phyloP scores from a whole-genome alignment of 1,140 invertebrate genomes.

The Zophobas atratus region DNA sequence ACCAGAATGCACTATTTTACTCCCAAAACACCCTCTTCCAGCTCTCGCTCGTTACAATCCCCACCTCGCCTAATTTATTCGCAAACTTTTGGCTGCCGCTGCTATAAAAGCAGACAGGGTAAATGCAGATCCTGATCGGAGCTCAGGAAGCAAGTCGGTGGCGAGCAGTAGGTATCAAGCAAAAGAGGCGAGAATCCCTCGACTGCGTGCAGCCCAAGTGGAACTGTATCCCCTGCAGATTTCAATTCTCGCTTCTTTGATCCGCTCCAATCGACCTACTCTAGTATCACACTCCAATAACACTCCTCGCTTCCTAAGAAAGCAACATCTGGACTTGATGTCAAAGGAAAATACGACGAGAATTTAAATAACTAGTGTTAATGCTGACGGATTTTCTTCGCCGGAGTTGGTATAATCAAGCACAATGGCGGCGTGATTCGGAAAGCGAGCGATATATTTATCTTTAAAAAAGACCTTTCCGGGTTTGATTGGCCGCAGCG shows the following conservation, averaged over 20 bases:
- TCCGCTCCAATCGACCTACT: slow-evolving; percentile 53
- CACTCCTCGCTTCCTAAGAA: slow-evolving; percentile 52
- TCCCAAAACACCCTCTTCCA: no score
- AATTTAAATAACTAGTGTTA: slow-evolving; percentile 58
- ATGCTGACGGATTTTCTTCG: slow-evolving; percentile 34
- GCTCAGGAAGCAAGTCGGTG: slow-evolving; percentile 43
- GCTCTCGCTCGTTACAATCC: no score
- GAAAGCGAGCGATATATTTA: no score
- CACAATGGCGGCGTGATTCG: not conserved
- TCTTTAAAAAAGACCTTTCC: no score
- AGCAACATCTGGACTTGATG: slow-evolving; percentile 61
- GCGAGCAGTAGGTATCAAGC: slow-evolving; percentile 34
- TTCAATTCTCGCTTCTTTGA: slow-evolving; percentile 62
- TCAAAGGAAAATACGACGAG: slow-evolving; percentile 55
- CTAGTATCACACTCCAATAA: slow-evolving; percentile 57
- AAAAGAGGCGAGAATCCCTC: slow-evolving; percentile 45
- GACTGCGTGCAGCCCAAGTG: slow-evolving; percentile 34
- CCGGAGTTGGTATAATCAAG: not conserved
- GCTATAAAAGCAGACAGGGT: slow-evolving; percentile 18
- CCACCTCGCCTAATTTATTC: no score
- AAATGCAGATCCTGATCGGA: slow-evolving; percentile 40
- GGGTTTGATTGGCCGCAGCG: no score
- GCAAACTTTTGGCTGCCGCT: slow-evolving; percentile 32
- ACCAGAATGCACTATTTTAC: no score
- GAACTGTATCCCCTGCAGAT: slow-evolving; percentile 61